phyloP scores from a whole-genome alignment of 2,113 vertebrate genomes.

The Oreotrochilus melanogaster region DNA sequence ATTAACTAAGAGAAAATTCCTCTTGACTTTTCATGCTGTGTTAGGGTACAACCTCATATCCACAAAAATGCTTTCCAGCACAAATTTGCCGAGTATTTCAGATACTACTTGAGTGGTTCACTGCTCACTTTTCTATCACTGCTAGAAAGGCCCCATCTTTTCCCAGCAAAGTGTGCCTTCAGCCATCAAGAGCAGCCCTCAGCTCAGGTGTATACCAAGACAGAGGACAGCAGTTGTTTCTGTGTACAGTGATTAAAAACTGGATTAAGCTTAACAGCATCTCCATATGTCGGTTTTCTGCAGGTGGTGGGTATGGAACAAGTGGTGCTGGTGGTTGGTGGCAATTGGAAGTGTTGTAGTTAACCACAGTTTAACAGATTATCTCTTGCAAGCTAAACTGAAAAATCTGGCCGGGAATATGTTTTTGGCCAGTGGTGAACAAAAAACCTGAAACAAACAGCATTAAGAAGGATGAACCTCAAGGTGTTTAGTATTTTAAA shows the following conservation, averaged over 20 bases:
- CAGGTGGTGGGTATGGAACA: background rate
- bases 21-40: background rate
- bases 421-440: background rate
- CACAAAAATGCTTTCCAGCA: background rate
- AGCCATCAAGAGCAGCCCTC: background rate
- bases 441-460: background rate
- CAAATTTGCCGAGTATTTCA: background rate
- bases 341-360: background rate
- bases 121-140: background rate
- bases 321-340: background rate
- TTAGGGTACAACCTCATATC: background rate
- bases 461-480: background rate
- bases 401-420: background rate
- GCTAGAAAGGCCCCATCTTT: background rate
- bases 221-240: background rate
- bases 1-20: background rate
- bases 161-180: background rate
- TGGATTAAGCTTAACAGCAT: background rate
- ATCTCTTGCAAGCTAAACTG: background rate
- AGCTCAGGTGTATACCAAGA: accelerated
- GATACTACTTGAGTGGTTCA: background rate
- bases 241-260: background rate
- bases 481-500: background rate
- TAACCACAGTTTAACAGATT: background rate
- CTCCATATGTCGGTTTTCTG: background rate